Evolutionary conservation across 2,797 vertebrate species (phyloP), one percentile per base, ranked within the genome.

Genomic region (Tenualosa thibaudeaui): DNA sequence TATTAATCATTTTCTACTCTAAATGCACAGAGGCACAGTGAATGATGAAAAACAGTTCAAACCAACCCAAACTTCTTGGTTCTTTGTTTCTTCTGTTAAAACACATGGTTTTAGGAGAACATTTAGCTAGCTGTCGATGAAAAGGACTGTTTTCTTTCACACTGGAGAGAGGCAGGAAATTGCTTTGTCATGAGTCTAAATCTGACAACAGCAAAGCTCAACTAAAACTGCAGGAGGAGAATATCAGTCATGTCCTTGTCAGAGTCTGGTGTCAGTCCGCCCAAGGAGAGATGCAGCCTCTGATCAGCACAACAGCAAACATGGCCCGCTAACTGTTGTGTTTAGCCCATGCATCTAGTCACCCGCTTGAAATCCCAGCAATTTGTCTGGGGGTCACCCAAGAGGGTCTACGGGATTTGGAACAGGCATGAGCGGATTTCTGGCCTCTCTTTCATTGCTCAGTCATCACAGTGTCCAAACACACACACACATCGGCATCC

Each of bases 311-410:
- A 5, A 22, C 17, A 3, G 15, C 15, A 75, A 40, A 40, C 68
- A 75, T 75, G 37, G 22, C 40, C 71, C 40, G 4, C 71, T 78
- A 78, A 78, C 19, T 78, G 71, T 46, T 78, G 71, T 78, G 40
- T 46, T 78, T 46, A 43, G 22, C 46, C 19, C 12, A 24, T 5
- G 43, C 56, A 43, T 54, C 84, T 85, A 84, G 19, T 78, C 37
- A 9, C 17, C 6, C 17, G 6, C 71, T 43, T 46, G 13, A 78
- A 78, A 78, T 78, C 71, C 71, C 71, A 46, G 5, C 22, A 17
- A 78, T 78, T 78, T 78, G 71, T 78, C 71, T 46, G 71, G 40
- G 40, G 71, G 71, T 78, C 71, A 78, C 37, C 40, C 71, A 46
- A 43, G 54, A 78, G 40, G 71, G 71, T 78, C 71, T 8, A 46